Base-by-base conservation (phyloP, 1,140 invertebrate species). In the Pogonognathellus flavescens region DNA sequence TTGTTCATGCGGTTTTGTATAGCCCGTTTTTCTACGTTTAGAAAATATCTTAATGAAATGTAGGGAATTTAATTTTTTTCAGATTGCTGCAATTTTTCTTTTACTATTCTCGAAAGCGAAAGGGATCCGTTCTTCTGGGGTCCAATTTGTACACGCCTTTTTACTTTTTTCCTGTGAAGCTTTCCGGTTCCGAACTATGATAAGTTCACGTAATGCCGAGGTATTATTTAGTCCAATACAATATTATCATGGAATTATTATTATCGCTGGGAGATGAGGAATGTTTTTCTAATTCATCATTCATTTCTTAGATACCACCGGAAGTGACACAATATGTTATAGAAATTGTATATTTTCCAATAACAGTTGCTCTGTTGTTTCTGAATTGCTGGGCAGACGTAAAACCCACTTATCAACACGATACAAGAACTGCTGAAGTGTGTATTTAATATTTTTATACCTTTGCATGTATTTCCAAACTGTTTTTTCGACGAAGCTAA, bases 101-200 rank as follows among this genome's bases (percentile, higher is more conserved):
- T 91, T 96, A 87, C 91, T 93, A 84, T 94, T 94, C 87, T 97
- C 97, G 90, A 93, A 94, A 89, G 95, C 94, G 90, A 93, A 93
- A 92, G 97, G 97, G 50, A 92, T 97, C 86, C 92, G 94, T 89
- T 95, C 96, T 14, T 98, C 97, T 20, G 97, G 97, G 31, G 92
- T 96, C 72, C 91, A 96, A 88, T 97, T 97, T 90, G 90, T 96
- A 60, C 98, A 97, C 91, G 98, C 96, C 96, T 92, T 97, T 50
- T 90, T 96, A 8, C 90, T 96, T 60, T 90, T 92, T 7, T 11
- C 97, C 50, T 94, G 93, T 87, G 94, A 95, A 53, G 90, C 94
- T 86, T 92, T 96, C 31, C 94, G 95, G 88, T 95, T 95, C 88
- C 92, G 95, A 88, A 94, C 93, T 70, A 92, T 81, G 8, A 83